Evolutionary conservation across 2,888 invertebrate genomes (phyloP).

Genomic region (Sphecodes monilicornis): DNA sequence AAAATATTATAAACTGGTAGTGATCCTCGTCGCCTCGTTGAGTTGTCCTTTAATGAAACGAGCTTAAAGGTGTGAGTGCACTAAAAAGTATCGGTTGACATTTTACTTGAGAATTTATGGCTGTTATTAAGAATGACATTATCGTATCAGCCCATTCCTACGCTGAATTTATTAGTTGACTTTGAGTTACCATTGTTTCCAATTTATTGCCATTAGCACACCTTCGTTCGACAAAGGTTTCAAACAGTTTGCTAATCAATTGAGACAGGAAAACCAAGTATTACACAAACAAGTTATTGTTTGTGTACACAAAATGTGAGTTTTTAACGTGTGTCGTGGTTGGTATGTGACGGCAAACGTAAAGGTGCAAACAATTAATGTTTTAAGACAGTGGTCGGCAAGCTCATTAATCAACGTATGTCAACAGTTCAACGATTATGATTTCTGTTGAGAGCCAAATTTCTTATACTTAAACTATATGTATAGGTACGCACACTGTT

Average conservation of each 20-base stretch:
- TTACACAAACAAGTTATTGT: background rate
- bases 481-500: too few relatives aligned
- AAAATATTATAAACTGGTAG: conserved; percentile 29
- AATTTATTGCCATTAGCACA: background rate
- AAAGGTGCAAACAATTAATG: background rate
- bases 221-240: background rate
- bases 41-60: conserved; percentile 23
- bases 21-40: conserved; percentile 20
- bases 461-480: too few relatives aligned
- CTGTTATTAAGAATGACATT: background rate
- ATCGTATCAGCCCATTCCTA: background rate
- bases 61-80: conserved; percentile 19
- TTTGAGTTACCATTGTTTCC: background rate
- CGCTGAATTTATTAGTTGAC: background rate
- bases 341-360: background rate
- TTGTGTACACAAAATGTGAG: background rate
- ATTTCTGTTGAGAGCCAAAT: too few relatives aligned
- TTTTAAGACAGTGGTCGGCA: too few relatives aligned
- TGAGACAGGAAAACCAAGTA: background rate
- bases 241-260: background rate
- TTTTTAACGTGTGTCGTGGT: background rate
- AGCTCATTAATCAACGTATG: too few relatives aligned
- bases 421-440: too few relatives aligned
- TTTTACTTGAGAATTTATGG: conserved; percentile 1
- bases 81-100: conserved; percentile 27